Conservation (phyloP, 2,113 vertebrate species). For the Tursiops truncatus region DNA sequence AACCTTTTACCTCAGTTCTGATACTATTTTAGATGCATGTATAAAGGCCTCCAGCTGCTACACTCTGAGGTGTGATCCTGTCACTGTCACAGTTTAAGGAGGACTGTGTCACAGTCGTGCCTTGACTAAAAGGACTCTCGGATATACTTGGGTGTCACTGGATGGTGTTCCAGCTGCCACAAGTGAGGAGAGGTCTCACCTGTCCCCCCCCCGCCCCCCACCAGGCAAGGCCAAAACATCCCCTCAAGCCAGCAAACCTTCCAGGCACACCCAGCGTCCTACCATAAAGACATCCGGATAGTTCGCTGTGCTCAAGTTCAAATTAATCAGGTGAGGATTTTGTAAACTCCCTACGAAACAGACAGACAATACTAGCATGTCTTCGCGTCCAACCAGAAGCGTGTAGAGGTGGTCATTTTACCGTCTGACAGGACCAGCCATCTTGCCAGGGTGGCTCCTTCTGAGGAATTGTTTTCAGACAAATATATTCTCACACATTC, state of each 20-base stretch:
- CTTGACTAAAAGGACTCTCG: conserved; percentile 11
- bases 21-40: conserved; percentile 44
- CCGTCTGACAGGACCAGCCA: neutral
- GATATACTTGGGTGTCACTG: neutral
- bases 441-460: neutral
- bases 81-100: neutral
- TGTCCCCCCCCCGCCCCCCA: neutral
- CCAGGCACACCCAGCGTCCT: neutral
- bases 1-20: conserved; percentile 57
- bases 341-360: neutral
- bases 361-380: neutral
- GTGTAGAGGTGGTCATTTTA: neutral
- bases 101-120: neutral
- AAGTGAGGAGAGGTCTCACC: neutral
- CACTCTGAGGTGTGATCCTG: neutral
- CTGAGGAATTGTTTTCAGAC: conserved; percentile 35
- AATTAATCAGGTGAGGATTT: neutral
- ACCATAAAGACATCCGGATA: neutral
- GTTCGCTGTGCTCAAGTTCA: neutral
- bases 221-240: neutral
- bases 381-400: neutral
- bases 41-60: conserved; percentile 43
- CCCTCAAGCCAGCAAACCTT: neutral
- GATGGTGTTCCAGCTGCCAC: neutral
- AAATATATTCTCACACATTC: neutral